A percentile compares a stretch with the other conserved stretches of the same genome.
These are phyloP conservation scores for Drosophila miranda DNA, from an alignment of 1,140 invertebrate species.

Conservation along the genomic window DNA sequence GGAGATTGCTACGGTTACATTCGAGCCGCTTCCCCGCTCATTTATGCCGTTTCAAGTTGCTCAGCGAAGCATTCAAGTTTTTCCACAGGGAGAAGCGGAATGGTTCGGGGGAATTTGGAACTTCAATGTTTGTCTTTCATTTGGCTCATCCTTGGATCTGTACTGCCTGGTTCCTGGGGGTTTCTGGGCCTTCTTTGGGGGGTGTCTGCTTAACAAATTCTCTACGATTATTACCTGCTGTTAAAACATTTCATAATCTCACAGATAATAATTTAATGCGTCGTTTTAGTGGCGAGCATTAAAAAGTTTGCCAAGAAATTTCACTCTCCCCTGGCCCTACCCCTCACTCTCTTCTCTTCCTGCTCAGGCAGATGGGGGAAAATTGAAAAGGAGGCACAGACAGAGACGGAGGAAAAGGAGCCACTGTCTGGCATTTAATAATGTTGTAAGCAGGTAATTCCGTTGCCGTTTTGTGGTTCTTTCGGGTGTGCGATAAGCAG, in stretches of 20 bases:
- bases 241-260: slow-evolving; percentile 79
- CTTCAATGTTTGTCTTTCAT: slow-evolving; percentile 72
- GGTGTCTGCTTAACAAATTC: slow-evolving; percentile 60
- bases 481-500: slow-evolving; percentile 38
- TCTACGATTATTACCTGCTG: slow-evolving; percentile 80
- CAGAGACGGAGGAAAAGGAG: slow-evolving; percentile 7
- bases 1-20: slow-evolving; percentile 68
- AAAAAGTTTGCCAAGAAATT: slow-evolving; percentile 75
- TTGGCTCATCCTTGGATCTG: slow-evolving; percentile 27
- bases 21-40: slow-evolving; percentile 35
- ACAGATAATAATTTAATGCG: slow-evolving; percentile 79
- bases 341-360: too few relatives aligned
- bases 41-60: slow-evolving; percentile 80
- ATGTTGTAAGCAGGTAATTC: slow-evolving; percentile 75
- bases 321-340: too few relatives aligned
- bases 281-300: slow-evolving; percentile 70
- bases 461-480: slow-evolving; percentile 27
- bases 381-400: slow-evolving; percentile 11
- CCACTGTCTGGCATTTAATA: slow-evolving; percentile 59
- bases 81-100: slow-evolving; percentile 11
- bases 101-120: too few relatives aligned
- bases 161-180: neutral
- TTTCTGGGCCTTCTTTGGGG: neutral
- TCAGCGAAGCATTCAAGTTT: slow-evolving; percentile 60
- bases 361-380: slow-evolving; percentile 16